Percentiles rank a stretch among this genome's conserved stretches.
These are phyloP conservation scores for Tyto alba DNA, from an alignment of 2,113 vertebrate genomes.

Conservation along the genomic window DNA sequence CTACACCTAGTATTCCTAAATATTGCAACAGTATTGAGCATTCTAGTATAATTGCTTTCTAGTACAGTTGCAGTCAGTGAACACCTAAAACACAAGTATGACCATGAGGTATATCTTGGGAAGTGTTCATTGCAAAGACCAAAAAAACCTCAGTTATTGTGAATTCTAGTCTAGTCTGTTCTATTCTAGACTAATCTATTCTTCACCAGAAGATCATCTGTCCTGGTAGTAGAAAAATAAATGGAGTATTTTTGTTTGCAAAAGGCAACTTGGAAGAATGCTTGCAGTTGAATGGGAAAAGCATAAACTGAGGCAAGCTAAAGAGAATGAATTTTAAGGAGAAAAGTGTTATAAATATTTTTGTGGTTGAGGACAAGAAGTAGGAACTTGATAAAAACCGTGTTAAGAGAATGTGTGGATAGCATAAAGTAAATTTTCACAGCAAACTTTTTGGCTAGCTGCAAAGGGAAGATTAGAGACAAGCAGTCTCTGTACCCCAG, in stretches of 20 bases:
- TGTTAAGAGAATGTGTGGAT: background rate
- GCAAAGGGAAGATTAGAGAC: background rate
- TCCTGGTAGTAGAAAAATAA: background rate
- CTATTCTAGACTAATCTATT: no score
- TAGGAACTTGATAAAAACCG: background rate
- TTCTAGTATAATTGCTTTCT: background rate
- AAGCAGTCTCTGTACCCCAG: background rate
- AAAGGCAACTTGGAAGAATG: background rate
- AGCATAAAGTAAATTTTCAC: background rate
- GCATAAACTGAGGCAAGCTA: background rate
- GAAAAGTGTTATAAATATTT: background rate
- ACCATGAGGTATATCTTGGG: background rate
- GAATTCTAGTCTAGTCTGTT: background rate
- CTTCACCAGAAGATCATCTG: background rate
- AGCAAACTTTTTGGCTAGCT: background rate
- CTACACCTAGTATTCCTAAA: background rate
- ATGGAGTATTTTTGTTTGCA: background rate
- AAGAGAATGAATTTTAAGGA: background rate
- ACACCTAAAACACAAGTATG: background rate
- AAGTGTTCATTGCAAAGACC: background rate
- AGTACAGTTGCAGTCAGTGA: background rate
- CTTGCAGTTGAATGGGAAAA: background rate
- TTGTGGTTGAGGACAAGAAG: background rate
- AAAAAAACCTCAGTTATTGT: background rate
- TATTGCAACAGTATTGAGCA: background rate